Evolutionary conservation across 2,797 vertebrate genomes (phyloP).

Genomic region (Pagetopsis macropterus): DNA sequence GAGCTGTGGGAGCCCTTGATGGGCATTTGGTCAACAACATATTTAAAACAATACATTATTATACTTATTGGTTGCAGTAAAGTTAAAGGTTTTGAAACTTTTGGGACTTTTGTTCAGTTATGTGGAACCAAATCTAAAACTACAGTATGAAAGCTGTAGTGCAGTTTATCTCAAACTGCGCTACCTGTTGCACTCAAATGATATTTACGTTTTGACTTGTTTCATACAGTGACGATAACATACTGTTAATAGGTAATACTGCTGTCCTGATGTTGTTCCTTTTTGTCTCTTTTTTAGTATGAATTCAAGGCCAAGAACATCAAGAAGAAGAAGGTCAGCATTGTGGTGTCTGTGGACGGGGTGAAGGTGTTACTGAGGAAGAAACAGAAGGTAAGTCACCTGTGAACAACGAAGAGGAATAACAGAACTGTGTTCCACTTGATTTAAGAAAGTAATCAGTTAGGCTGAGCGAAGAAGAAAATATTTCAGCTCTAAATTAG

Average conservation of each 20-base stretch:
- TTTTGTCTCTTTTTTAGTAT: conserved; percentile 78
- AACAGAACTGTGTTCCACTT: background rate
- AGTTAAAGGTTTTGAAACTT: background rate
- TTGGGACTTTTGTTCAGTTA: background rate
- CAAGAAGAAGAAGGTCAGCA: conserved; percentile 93
- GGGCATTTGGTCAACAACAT: background rate
- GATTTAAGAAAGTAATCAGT: background rate
- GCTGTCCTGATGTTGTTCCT: background rate
- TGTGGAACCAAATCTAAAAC: background rate
- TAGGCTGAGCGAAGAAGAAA: background rate
- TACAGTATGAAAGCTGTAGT: background rate
- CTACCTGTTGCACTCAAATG: background rate
- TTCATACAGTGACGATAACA: background rate
- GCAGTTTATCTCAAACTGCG: background rate
- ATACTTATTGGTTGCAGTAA: background rate
- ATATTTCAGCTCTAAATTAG: background rate
- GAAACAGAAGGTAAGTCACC: conserved; percentile 86
- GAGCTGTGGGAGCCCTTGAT: background rate
- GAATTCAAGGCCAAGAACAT: conserved; percentile 94
- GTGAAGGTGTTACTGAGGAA: conserved; percentile 88
- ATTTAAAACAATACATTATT: background rate
- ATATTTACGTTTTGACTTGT: background rate
- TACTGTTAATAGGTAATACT: too few species aligned
- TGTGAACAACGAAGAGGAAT: background rate
- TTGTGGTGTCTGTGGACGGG: conserved; percentile 88